Evolutionary conservation across 2,797 vertebrate species (phyloP).

Genomic region (Peromyscus aztecus): DNA sequence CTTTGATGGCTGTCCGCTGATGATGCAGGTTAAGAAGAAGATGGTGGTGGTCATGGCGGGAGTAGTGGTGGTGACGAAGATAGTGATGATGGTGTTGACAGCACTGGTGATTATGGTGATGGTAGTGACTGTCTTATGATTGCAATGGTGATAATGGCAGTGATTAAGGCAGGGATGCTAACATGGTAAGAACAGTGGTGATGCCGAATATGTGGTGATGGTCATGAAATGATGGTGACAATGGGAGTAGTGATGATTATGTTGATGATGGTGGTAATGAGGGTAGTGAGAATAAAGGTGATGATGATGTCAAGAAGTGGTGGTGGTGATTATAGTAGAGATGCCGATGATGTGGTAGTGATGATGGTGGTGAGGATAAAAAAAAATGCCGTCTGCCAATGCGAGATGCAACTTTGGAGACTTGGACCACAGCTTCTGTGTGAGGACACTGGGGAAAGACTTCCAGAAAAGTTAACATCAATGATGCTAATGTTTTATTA

Average conservation of each 20-base stretch:
- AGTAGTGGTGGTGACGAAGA: not conserved
- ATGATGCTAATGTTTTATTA: not conserved
- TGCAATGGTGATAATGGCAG: too few species aligned
- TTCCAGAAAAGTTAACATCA: not conserved
- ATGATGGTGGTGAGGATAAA: not conserved
- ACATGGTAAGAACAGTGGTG: too few species aligned
- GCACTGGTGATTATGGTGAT: not conserved
- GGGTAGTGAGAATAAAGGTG: not conserved
- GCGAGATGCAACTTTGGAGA: not conserved
- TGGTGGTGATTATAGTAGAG: not conserved
- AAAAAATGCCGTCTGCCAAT: not conserved
- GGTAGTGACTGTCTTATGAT: not conserved
- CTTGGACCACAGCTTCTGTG: not conserved
- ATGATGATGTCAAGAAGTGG: not conserved
- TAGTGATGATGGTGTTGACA: too few species aligned
- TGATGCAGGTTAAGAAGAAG: not conserved
- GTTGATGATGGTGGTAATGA: rapidly evolving
- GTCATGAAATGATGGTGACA: not conserved
- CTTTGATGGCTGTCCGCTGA: too few species aligned
- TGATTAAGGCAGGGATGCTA: not conserved
- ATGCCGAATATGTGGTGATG: not conserved
- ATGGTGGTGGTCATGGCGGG: too few species aligned
- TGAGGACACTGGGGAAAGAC: not conserved
- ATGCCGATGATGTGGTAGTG: not conserved
- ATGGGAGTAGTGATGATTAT: not conserved